Conservation (phyloP, 2,113 vertebrate species). For the Gavialis gangeticus region DNA sequence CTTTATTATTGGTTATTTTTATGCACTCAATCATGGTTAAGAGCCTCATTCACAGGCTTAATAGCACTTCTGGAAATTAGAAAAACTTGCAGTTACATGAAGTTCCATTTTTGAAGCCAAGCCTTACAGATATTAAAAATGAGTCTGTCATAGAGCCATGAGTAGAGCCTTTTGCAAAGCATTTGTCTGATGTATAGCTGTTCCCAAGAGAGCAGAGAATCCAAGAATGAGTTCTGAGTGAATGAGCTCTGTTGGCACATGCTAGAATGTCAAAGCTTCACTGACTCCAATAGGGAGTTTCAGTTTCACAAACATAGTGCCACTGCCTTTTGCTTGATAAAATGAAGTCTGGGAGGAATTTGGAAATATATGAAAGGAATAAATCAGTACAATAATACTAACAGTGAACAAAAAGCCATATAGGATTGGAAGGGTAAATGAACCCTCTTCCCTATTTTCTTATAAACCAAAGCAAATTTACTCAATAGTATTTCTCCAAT, state of each 20-base stretch:
- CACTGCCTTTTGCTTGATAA: conserved; percentile 24
- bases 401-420: neutral
- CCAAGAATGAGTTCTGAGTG: conserved; percentile 38
- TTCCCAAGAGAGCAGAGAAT: conserved; percentile 24
- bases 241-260: conserved; percentile 22
- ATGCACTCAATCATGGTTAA: conserved; percentile 9
- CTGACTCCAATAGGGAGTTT: conserved; percentile 44
- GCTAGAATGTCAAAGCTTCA: neutral
- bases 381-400: neutral
- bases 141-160: conserved; percentile 46
- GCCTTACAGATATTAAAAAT: conserved; percentile 64
- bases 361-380: conserved; percentile 56
- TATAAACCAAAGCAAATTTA: neutral
- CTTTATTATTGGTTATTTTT: conserved; percentile 7
- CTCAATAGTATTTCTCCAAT: neutral
- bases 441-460: neutral
- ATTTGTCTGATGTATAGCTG: conserved; percentile 51
- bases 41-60: neutral
- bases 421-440: neutral
- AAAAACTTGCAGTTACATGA: conserved; percentile 37
- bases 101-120: conserved; percentile 34
- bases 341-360: neutral
- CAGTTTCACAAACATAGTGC: conserved; percentile 53
- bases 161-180: conserved; percentile 48
- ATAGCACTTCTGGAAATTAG: conserved; percentile 42